A percentile compares a stretch with the other conserved stretches of the same genome.
Conservation (phyloP, 2,888 invertebrate genomes). For the Drosophila mettleri region DNA sequence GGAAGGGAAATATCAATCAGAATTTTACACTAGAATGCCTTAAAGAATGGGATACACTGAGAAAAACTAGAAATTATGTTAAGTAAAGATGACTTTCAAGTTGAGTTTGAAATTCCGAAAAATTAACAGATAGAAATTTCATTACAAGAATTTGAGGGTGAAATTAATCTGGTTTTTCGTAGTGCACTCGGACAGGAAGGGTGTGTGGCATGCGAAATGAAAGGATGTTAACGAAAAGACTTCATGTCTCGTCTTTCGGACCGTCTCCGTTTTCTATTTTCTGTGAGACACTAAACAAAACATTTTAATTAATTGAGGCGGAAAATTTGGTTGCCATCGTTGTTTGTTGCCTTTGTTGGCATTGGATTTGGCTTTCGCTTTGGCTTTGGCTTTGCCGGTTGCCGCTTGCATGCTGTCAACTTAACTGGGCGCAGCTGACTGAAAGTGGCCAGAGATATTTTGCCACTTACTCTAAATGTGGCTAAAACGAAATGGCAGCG, state of each 20-base stretch:
- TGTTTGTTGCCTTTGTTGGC: constrained; percentile 5
- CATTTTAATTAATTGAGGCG: constrained; percentile 78
- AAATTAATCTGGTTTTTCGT: background rate
- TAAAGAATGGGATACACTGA: constrained; percentile 7
- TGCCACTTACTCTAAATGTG: constrained; percentile 42
- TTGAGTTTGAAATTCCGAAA: background rate
- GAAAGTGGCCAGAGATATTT: constrained; percentile 29
- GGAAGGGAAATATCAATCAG: constrained; percentile 75
- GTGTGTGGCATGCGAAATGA: constrained; percentile 11
- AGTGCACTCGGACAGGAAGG: constrained; percentile 3
- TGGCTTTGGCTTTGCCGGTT: constrained; percentile 18
- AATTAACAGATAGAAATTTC: background rate
- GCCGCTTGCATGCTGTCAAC: constrained; percentile 57
- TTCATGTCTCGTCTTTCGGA: constrained; percentile 26
- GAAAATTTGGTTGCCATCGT: constrained; percentile 51
- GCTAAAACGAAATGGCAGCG: constrained; percentile 11
- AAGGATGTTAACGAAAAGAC: constrained; percentile 23
- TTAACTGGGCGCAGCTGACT: constrained; percentile 39
- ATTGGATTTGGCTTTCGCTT: constrained; percentile 20
- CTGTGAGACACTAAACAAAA: constrained; percentile 61
- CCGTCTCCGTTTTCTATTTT: background rate
- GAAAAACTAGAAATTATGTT: background rate
- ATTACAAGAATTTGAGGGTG: background rate
- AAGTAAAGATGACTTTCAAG: too few relatives aligned
- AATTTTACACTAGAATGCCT: constrained; percentile 72